These are phyloP conservation scores for Paralvinella palmiformis DNA, from an alignment of 1,140 invertebrate genomes.

Conservation along the genomic window DNA sequence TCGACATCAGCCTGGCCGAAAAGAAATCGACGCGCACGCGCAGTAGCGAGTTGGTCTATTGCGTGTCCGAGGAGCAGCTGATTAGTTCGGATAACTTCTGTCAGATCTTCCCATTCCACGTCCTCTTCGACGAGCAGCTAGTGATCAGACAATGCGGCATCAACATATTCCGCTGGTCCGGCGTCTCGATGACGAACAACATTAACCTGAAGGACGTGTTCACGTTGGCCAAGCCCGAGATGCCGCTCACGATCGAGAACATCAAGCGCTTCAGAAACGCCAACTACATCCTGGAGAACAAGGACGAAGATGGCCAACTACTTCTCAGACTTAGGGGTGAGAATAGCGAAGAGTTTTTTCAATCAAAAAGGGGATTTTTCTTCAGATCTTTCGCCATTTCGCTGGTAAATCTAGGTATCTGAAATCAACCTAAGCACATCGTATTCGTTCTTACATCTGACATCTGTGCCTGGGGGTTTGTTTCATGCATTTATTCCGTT, in stretches of 20 bases:
- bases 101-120: constrained; percentile 49
- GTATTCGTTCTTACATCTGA: no score
- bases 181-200: constrained; percentile 24
- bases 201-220: constrained; percentile 32
- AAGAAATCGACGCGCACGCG: no score
- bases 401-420: no score
- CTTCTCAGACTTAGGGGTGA: no score
- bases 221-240: constrained; percentile 44
- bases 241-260: constrained; percentile 43
- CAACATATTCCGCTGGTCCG: constrained; percentile 14
- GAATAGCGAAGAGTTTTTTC: no score
- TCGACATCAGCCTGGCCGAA: neutral
- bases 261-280: constrained; percentile 39
- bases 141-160: constrained; percentile 43
- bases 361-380: no score
- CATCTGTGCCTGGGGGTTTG: no score
- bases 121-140: constrained; percentile 46
- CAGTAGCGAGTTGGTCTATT: neutral
- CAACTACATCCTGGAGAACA: constrained; percentile 31
- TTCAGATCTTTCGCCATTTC: no score
- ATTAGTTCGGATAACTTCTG: constrained; percentile 30
- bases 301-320: constrained; percentile 6
- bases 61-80: neutral
- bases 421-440: no score
- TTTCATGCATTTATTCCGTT: no score